Conservation (phyloP, 2,888 invertebrate species). For the Drosophila anomalata region DNA sequence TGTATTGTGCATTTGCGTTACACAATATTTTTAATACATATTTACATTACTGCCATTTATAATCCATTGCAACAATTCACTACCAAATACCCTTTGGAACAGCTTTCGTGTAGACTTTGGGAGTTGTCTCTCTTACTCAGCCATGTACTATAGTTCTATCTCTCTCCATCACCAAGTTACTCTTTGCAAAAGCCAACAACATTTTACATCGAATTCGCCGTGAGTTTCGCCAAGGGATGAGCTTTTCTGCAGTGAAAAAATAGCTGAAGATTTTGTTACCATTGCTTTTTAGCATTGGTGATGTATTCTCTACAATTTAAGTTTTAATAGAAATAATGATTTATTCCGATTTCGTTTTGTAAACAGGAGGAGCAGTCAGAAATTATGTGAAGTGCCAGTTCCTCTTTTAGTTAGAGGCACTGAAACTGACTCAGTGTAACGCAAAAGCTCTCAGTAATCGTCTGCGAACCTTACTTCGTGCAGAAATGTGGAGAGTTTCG, state of each 20-base stretch:
- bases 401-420: neutral
- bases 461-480: conserved; percentile 11
- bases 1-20: conserved; percentile 9
- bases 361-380: neutral
- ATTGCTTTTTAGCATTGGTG: neutral
- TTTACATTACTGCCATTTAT: neutral
- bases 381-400: no score
- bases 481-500: conserved; percentile 27
- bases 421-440: neutral
- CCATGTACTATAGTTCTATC: conserved; percentile 22
- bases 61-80: neutral
- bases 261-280: neutral
- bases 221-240: conserved; percentile 11
- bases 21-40: neutral
- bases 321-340: neutral
- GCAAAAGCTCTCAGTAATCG: conserved; percentile 23
- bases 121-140: conserved; percentile 32
- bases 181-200: conserved; percentile 48
- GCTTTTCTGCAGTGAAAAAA: conserved; percentile 63
- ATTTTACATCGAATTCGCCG: conserved; percentile 40
- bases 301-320: neutral
- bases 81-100: conserved; percentile 13
- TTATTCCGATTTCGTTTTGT: neutral
- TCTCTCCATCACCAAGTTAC: conserved; percentile 29
- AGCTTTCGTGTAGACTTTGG: conserved; percentile 58